A percentile compares a stretch with the other conserved stretches of the same genome.
phyloP scores from a whole-genome alignment of 2,113 vertebrate genomes.

The Heptranchias perlo region DNA sequence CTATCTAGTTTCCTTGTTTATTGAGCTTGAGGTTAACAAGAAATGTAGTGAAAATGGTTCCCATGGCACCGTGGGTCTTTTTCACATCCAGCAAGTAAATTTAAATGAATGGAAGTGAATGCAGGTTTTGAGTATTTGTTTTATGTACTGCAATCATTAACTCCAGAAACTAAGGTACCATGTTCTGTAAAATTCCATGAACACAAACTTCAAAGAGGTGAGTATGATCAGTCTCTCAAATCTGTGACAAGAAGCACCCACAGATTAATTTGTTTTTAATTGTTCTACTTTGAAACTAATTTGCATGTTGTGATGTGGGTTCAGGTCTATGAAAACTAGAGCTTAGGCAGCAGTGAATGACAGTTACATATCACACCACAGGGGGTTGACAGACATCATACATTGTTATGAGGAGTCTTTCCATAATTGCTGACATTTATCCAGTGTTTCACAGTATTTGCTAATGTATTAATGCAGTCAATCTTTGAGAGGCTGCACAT shows the following conservation, averaged over 20 bases:
- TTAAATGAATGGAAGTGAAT: conserved; percentile 26
- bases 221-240: not conserved
- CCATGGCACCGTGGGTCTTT: conserved; percentile 29
- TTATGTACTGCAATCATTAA: conserved; percentile 16
- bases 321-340: conserved; percentile 74
- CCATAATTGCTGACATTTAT: conserved; percentile 99
- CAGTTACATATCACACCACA: conserved; percentile 78
- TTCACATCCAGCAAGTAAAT: conserved; percentile 2
- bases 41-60: conserved; percentile 62
- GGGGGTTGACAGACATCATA: conserved; percentile 87
- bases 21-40: conserved; percentile 77
- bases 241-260: not conserved
- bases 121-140: conserved; percentile 27
- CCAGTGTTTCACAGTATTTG: conserved; percentile 99
- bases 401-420: conserved; percentile 92
- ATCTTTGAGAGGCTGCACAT: conserved; percentile 83
- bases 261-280: not conserved
- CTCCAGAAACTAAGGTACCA: not conserved
- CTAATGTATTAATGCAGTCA: conserved; percentile 99
- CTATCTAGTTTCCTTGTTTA: conserved; percentile 59
- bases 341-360: conserved; percentile 74
- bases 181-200: not conserved
- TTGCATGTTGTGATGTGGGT: conserved; percentile 46
- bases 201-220: not conserved
- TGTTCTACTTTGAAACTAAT: conserved; percentile 21